These are phyloP conservation scores for Anaspis maculata DNA, from an alignment of 2,888 invertebrate species.

Conservation along the genomic window DNA sequence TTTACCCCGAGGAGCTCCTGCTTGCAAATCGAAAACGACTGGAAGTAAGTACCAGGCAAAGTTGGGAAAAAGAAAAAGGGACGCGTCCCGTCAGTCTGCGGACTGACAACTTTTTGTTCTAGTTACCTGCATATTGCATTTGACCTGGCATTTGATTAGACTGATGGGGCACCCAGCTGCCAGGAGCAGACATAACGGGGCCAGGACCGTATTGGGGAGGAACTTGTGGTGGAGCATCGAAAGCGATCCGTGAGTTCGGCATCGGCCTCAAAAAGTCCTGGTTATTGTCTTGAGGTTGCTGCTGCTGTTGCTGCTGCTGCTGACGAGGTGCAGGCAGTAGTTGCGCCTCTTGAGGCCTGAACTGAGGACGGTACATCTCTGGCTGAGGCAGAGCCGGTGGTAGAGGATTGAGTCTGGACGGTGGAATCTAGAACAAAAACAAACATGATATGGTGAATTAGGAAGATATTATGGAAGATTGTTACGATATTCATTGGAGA, in stretches of 20 bases:
- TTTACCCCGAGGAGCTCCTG: no score
- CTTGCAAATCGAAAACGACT: neutral
- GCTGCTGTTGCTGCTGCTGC: conserved; percentile 5
- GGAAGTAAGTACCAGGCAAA: no score
- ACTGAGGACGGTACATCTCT: conserved; percentile 11
- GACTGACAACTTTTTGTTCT: no score
- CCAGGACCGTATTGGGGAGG: conserved; percentile 1
- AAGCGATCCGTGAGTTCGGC: conserved; percentile 3
- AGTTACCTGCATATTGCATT: conserved; percentile 32
- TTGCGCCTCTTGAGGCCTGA: conserved; percentile 4
- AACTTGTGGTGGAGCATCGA: neutral
- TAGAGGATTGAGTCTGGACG: conserved; percentile 8
- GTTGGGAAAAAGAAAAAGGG: neutral
- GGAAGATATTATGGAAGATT: no score
- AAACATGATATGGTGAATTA: no score
- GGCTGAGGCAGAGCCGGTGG: conserved; percentile 8
- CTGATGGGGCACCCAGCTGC: conserved; percentile 30
- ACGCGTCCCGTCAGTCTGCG: no score
- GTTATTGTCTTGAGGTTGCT: no score
- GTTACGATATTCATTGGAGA: no score
- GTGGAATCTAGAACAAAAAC: conserved; percentile 11
- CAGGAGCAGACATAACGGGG: conserved; percentile 16
- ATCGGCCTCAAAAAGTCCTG: conserved; percentile 17
- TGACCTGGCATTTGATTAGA: conserved; percentile 30
- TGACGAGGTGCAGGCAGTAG: conserved; percentile 5